Base-by-base conservation (phyloP, 2,113 vertebrate species). In the Passer domesticus region DNA sequence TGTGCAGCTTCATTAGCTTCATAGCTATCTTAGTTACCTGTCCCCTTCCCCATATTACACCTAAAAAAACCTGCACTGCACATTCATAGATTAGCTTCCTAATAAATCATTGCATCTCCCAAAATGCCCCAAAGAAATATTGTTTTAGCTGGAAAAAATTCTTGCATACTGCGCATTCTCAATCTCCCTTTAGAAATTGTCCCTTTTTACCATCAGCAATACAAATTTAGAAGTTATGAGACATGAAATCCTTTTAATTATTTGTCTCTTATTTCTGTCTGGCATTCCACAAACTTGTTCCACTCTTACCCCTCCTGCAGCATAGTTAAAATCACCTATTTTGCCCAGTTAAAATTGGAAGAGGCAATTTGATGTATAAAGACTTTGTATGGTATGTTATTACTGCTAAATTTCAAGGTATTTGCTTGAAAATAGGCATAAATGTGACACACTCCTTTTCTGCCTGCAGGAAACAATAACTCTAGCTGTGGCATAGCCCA, bases 1-100 rank as follows among this genome's bases (percentile, higher is more conserved):
- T 83, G 33, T 85, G 58, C 30, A 87, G 81, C 74, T 87, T 85
- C 78, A 68, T 91, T 92, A 90, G 87, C 74, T 72, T 88, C 66
- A 64, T 3, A 70, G n/a, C 31, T 78, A 76, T 52, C 53, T 66
- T 27, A 64, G 66, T 14, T 50, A 87, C 53, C 58, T 82, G 41
- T 81, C 53, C 58, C 28, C 69, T 68, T 91, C 44, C 69, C 46
- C 43, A 69, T 31, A 95, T 58, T 46, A 91, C 44, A 83, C 46
- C 31, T 53, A 72, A 79, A 83, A 91, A 95, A 64, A 21, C 21
- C 31, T 46, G 37, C 53, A 37, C 41, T 68, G 19, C 44, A 76
- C 37, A 72, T 58, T 41, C 30, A 44, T 13, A 49, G 49, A 64
- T 69, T 52, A 82, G 50, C 69, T 94, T 83, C 81, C 46, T 28